phyloP scores from a whole-genome alignment of 1,140 invertebrate genomes.

The Zaprionus kolodkinae region DNA sequence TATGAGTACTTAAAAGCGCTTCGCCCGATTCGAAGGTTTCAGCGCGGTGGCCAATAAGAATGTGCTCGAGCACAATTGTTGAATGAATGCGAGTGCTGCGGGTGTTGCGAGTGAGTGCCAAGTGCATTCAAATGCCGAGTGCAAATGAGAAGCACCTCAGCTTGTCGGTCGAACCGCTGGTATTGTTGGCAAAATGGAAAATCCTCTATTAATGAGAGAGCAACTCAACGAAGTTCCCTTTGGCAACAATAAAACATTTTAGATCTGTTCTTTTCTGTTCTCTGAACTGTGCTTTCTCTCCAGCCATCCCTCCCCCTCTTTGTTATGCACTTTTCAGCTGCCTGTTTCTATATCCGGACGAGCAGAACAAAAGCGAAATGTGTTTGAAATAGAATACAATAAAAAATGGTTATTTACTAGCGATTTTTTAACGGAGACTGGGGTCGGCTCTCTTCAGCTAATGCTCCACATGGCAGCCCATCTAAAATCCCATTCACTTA shows the following conservation, averaged over 20 bases:
- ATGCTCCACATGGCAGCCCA: conserved; percentile 38
- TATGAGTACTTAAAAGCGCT: conserved; percentile 71
- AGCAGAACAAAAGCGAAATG: conserved; percentile 54
- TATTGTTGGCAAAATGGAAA: neutral
- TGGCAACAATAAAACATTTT: neutral
- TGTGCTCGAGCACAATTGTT: conserved; percentile 26
- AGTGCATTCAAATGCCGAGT: neutral
- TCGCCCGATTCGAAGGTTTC: conserved; percentile 30
- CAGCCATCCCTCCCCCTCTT: conserved; percentile 10
- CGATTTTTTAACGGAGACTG: neutral
- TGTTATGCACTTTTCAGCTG: conserved; percentile 68
- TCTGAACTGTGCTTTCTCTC: conserved; percentile 21
- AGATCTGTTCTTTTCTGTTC: neutral
- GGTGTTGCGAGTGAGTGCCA: neutral
- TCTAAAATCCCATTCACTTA: conserved; percentile 55
- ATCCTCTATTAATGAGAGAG: neutral
- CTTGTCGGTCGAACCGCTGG: neutral
- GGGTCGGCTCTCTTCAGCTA: conserved; percentile 25
- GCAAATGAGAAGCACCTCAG: neutral
- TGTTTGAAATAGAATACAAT: conserved; percentile 24
- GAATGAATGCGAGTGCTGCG: neutral
- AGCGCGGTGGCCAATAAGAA: conserved; percentile 11
- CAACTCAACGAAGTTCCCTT: neutral
- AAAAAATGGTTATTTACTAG: conserved; percentile 13
- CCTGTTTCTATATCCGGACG: conserved; percentile 76